phyloP scores from a whole-genome alignment of 2,797 vertebrate genomes.

The Tachyglossus aculeatus region DNA sequence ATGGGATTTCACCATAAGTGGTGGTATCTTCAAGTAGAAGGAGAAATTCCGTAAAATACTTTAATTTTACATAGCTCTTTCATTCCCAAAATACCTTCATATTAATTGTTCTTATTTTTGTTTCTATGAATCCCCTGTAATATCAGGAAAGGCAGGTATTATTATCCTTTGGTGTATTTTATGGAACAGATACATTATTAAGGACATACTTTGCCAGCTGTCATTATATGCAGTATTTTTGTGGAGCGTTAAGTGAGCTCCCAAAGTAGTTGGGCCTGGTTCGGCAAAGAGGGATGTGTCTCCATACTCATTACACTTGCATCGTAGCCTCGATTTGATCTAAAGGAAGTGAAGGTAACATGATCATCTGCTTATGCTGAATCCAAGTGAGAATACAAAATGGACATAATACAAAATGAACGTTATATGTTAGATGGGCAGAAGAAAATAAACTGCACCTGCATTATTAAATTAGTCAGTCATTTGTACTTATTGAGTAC shows the following conservation, averaged over 20 bases:
- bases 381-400: background rate
- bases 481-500: no score
- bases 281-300: background rate
- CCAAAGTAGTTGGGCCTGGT: background rate
- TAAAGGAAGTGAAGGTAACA: background rate
- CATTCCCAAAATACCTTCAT: no score
- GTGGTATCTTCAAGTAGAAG: no score
- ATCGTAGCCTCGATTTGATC: background rate
- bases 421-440: no score
- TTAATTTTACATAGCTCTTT: no score
- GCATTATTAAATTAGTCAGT: no score
- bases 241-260: background rate
- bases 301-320: background rate
- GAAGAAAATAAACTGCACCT: no score
- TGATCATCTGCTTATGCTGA: background rate
- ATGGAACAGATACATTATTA: constrained; percentile 10
- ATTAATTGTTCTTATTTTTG: no score
- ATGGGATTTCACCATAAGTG: no score
- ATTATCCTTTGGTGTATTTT: background rate
- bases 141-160: no score
- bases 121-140: no score
- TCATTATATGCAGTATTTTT: constrained; percentile 15
- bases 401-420: background rate
- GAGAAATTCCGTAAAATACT: no score
- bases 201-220: constrained; percentile 2